Conservation (phyloP, 1,140 invertebrate species). For the Rhizoglyphus robini region DNA sequence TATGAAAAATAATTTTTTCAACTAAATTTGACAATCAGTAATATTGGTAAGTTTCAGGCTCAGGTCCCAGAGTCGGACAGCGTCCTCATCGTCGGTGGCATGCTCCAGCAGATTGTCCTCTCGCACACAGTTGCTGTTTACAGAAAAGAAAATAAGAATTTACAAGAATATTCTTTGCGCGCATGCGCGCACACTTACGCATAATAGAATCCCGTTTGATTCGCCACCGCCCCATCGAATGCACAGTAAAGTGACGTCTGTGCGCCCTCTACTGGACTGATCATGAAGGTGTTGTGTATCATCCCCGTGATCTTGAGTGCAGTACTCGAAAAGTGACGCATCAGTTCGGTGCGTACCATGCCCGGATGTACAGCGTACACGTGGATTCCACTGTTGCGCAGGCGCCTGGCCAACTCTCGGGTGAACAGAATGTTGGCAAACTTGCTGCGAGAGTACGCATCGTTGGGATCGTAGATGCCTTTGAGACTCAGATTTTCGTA, state of each 20-base stretch:
- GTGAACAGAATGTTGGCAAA: conserved; percentile 80
- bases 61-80: conserved; percentile 51
- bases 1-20: no score
- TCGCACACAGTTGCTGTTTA: neutral
- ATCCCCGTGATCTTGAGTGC: conserved; percentile 46
- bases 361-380: conserved; percentile 32
- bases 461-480: conserved; percentile 25
- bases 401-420: conserved; percentile 51
- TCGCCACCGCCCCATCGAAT: conserved; percentile 33
- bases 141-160: neutral
- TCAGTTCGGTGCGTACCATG: conserved; percentile 31
- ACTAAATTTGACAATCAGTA: no score
- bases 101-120: conserved; percentile 18
- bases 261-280: conserved; percentile 53
- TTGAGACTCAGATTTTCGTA: conserved; percentile 45
- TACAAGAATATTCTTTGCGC: neutral
- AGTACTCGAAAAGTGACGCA: conserved; percentile 20
- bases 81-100: conserved; percentile 39
- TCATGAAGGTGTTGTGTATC: conserved; percentile 59
- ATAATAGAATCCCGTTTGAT: conserved; percentile 7
- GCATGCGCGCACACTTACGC: neutral
- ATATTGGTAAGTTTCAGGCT: conserved; percentile 42
- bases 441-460: conserved; percentile 70
- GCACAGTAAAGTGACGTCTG: conserved; percentile 57
- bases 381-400: conserved; percentile 32